A percentile compares a stretch with the other conserved stretches of the same genome.
These are phyloP conservation scores for Heliothis virescens DNA, from an alignment of 1,140 invertebrate genomes.

Conservation along the genomic window DNA sequence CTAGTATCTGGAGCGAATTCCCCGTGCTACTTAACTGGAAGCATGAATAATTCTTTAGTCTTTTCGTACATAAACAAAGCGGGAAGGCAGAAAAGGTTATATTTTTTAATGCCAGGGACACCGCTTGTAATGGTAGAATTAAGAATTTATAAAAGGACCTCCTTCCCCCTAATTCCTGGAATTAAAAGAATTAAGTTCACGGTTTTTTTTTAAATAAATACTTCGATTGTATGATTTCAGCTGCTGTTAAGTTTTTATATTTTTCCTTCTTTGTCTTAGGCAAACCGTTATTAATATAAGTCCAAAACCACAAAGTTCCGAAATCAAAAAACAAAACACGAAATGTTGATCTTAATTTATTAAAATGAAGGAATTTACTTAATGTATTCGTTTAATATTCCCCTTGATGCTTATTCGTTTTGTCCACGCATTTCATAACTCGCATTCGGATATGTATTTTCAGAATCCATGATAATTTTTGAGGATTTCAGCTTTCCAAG, in stretches of 20 bases:
- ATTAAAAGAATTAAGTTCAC: constrained; percentile 17
- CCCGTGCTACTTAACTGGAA: not conserved
- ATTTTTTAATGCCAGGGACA: not conserved
- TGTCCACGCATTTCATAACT: not conserved
- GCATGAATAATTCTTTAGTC: constrained; percentile 15
- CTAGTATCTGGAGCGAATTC: not conserved
- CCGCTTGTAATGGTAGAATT: constrained; percentile 10
- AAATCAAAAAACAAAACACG: constrained; percentile 3
- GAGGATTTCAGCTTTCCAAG: not conserved
- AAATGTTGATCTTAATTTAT: constrained; percentile 14
- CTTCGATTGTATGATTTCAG: constrained; percentile 8
- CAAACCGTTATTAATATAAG: not conserved
- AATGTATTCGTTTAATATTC: constrained; percentile 1
- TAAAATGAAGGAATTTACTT: constrained; percentile 16
- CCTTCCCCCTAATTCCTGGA: constrained; percentile 1
- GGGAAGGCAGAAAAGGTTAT: not conserved
- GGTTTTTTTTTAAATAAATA: constrained; percentile 18
- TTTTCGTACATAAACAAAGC: not conserved
- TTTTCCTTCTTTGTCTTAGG: not conserved
- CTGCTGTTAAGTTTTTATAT: not conserved
- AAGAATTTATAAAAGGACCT: constrained; percentile 29
- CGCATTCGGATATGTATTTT: not conserved
- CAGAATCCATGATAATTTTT: too few species aligned
- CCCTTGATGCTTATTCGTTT: not conserved
- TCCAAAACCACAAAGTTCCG: not conserved